phyloP scores from a whole-genome alignment of 2,113 vertebrate genomes.

The Camelus bactrianus region DNA sequence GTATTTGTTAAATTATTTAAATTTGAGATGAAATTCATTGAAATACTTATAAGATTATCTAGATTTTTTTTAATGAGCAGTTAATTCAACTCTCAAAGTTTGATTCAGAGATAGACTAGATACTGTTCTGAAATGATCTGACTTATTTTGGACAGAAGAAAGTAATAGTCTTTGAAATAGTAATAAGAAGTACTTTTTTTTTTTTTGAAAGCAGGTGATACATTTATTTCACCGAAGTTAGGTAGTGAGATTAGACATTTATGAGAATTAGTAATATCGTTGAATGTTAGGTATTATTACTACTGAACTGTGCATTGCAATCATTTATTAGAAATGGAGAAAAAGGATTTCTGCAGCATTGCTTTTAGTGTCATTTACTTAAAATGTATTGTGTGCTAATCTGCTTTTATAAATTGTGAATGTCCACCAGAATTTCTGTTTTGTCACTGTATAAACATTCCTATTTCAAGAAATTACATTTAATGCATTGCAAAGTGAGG shows the following conservation, averaged over 20 bases:
- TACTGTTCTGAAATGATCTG: conserved; percentile 47
- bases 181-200: conserved; percentile 20
- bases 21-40: conserved; percentile 39
- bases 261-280: conserved; percentile 44
- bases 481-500: conserved; percentile 56
- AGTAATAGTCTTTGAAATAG: conserved; percentile 19
- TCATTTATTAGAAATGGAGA: conserved; percentile 41
- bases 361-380: conserved; percentile 12
- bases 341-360: conserved; percentile 17
- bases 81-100: conserved; percentile 40
- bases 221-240: conserved; percentile 54
- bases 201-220: background rate
- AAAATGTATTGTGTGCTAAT: conserved; percentile 10
- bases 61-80: conserved; percentile 13
- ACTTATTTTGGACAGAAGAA: conserved; percentile 60
- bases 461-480: conserved; percentile 59
- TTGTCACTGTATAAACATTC: conserved; percentile 53
- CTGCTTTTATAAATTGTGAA: background rate
- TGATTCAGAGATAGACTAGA: conserved; percentile 41
- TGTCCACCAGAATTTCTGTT: conserved; percentile 28
- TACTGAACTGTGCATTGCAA: background rate
- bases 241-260: conserved; percentile 35
- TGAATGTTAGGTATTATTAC: background rate
- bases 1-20: conserved; percentile 46
- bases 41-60: conserved; percentile 15